Base-by-base conservation (phyloP, 1,140 invertebrate species). In the Dinoponera quadriceps region DNA sequence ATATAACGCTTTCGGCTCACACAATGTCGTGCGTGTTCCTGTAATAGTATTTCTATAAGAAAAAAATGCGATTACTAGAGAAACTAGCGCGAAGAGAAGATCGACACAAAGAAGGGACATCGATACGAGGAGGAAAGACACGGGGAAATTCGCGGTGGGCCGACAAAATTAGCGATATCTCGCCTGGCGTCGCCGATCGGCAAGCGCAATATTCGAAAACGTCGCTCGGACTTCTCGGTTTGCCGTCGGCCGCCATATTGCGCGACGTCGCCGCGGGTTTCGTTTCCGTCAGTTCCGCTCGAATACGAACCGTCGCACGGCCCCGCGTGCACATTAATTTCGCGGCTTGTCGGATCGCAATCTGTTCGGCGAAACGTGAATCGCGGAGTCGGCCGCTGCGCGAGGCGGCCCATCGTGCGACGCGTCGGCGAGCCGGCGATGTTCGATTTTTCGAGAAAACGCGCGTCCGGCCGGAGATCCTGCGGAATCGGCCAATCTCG, bases 381-480 rank as follows among this genome's bases (percentile, higher is more conserved):
- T 16, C 22, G 38, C 66, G 7, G 11, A 20, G 11, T 55, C 16
- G 22, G 13, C 7, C 27, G 4, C 20, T n/a, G 20, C 18, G 38
- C 38, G 38, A 44, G 3, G 9, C 1, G 38, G 3, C 38, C 38
- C 11, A 44, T 9, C 38, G 38, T 44, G 29, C 13, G 9, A n/a
- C n/a, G 13, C 14, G 11, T 5, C 7, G 7, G n/a, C 20, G 25
- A 16, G n/a, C 80, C 49, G 44, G 22, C 48, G 25, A 29, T 3
- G 38, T 77, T 77, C 71, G 84, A 87, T 73, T 49, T 14, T 88
- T 87, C 82, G 71, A 77, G 82, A 81, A 84, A 69, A 66, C 22
- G 44, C 14, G 38, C 16, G 44, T 3, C 22, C 20, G n/a, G n/a
- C 25, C 18, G n/a, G 16, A 22, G 22, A 27, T 25, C 38, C 38